Base-by-base conservation (phyloP, 1,140 invertebrate species). In the Argopecten irradians region DNA sequence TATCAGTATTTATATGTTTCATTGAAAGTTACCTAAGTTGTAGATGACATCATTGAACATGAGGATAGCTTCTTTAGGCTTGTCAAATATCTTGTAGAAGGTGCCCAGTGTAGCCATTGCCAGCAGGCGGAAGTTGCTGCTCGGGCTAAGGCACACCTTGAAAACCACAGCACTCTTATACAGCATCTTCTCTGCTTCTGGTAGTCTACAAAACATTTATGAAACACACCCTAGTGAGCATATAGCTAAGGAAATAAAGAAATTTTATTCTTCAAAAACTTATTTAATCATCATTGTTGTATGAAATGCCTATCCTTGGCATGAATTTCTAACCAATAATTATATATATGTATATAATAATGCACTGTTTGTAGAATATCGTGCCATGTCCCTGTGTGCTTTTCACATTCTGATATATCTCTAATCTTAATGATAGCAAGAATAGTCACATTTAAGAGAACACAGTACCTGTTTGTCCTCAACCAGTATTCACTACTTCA, bases 91-190 rank as follows among this genome's bases (percentile, higher is more conserved):
- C 87, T 92, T 93, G 87, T 93, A 93, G 92, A 95, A 94, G n/a
- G 92, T 94, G 9, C 92, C 94, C 9, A 95, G 91, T 13, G 92
- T 94, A 32, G 94, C 94, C 34, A 93, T 91, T 19, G 93, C 92
- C 87, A 94, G 89, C 14, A 94, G 88, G 11, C 92, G 87, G 89
- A 93, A 93, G 89, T 93, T 91, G 88, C 94, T 94, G 87, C 92
- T 91, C 3, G 90, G 82, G 19, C 92, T 89, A 83, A 94, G 92
- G 89, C 94, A 94, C 35, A 94, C 88, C 87, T 93, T 94, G 90
- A 94, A 91, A 43, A 92, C 91, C 13, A 93, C 89, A 22, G 94
- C 90, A 84, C 91, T 93, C 41, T 90, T 92, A 36, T 91, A 86
- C 41, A 94, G 84, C 82, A 91, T 89, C 71, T 90, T 88, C 86